phyloP scores from a whole-genome alignment of 2,113 vertebrate species.

The Aix galericulata region DNA sequence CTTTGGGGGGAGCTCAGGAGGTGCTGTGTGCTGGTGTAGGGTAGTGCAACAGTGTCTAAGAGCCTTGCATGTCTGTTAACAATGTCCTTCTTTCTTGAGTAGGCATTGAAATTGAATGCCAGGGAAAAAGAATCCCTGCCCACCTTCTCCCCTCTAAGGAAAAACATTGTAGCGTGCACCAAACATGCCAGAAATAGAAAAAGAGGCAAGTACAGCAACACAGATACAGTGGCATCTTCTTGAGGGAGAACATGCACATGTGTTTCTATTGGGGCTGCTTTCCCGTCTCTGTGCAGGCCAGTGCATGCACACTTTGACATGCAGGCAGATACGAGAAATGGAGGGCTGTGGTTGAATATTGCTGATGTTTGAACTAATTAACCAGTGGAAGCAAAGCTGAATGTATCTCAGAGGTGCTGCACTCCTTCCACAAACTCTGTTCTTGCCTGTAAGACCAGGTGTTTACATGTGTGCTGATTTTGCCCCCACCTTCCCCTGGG shows the following conservation, averaged over 20 bases:
- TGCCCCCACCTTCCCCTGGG: neutral
- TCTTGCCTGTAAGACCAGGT: constrained; percentile 27
- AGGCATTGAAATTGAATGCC: too few species aligned
- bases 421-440: neutral
- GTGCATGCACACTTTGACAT: neutral
- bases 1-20: neutral
- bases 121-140: too few species aligned
- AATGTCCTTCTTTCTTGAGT: too few species aligned
- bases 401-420: constrained; percentile 20
- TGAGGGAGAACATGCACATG: neutral
- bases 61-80: too few species aligned
- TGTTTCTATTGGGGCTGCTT: neutral
- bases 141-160: too few species aligned
- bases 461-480: constrained; percentile 25
- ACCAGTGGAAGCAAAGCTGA: constrained; percentile 39
- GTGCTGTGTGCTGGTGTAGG: neutral
- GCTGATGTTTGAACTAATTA: constrained; percentile 39
- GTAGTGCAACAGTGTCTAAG: neutral
- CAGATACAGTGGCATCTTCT: neutral
- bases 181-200: too few species aligned
- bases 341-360: constrained; percentile 1
- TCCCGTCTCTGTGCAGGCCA: neutral
- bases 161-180: too few species aligned
- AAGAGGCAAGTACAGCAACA: neutral
- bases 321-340: neutral